A percentile compares a stretch with the other conserved stretches of the same genome.
phyloP scores from a whole-genome alignment of 2,888 invertebrate species.

The Mystacides longicornis region DNA sequence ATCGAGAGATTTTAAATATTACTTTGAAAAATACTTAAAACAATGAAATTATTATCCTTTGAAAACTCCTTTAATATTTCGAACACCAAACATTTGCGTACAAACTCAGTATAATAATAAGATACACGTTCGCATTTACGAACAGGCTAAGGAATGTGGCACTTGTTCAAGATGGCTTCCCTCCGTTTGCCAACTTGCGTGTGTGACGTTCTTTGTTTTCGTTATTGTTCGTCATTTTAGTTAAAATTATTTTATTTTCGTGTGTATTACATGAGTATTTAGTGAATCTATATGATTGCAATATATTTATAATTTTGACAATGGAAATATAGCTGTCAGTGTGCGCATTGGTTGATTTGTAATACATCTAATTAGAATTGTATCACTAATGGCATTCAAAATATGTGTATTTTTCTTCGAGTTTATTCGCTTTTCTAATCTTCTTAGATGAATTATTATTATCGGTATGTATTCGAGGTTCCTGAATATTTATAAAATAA shows the following conservation, averaged over 20 bases:
- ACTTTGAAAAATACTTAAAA: too few species aligned
- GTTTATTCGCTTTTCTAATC: not conserved
- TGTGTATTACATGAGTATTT: not conserved
- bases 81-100: too few species aligned
- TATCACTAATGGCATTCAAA: conserved; percentile 16
- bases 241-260: conserved; percentile 8
- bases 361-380: conserved; percentile 19
- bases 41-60: too few species aligned
- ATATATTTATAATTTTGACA: conserved; percentile 3
- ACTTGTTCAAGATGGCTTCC: conserved; percentile 69
- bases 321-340: conserved; percentile 8
- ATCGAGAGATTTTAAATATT: too few species aligned
- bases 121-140: conserved; percentile 32
- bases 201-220: conserved; percentile 37
- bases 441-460: not conserved
- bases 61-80: too few species aligned
- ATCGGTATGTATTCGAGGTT: not conserved
- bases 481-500: not conserved
- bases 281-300: conserved; percentile 2
- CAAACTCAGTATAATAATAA: too few species aligned
- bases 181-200: conserved; percentile 55
- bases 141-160: conserved; percentile 59
- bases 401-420: not conserved
- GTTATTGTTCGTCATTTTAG: conserved; percentile 21
- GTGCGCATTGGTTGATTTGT: conserved; percentile 16